Evolutionary conservation across 2,888 invertebrate genomes (phyloP).

Genomic region (Bombylius discolor): DNA sequence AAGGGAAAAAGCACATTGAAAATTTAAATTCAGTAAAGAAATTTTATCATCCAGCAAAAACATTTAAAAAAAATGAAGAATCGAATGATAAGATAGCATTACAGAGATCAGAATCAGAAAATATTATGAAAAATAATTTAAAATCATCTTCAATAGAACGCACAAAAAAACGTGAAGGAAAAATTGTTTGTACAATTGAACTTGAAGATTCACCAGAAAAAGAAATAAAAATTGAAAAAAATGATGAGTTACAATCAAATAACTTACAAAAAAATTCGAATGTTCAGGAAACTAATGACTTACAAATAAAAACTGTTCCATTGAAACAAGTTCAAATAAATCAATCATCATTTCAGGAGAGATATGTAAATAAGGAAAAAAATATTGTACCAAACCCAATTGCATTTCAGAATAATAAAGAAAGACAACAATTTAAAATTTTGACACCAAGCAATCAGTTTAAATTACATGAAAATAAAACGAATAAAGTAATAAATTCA

Average conservation of each 20-base stretch:
- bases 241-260: not conserved
- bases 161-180: not conserved
- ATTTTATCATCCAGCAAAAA: constrained; percentile 12
- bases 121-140: too few relatives aligned
- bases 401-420: not conserved
- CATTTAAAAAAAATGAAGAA: not conserved
- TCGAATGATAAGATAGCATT: not conserved
- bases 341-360: not conserved
- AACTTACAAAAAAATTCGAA: not conserved
- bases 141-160: not conserved
- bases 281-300: not conserved
- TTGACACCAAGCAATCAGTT: not conserved
- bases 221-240: not conserved
- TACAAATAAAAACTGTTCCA: too few relatives aligned
- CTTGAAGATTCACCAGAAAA: constrained; percentile 9
- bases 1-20: constrained; percentile 24
- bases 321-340: constrained; percentile 1
- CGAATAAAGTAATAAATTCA: not conserved
- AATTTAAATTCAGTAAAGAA: constrained; percentile 18
- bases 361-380: not conserved
- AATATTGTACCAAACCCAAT: not conserved
- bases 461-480: not conserved
- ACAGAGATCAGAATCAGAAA: too few relatives aligned
- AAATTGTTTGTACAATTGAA: not conserved
- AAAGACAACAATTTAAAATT: too few relatives aligned